Evolutionary conservation across 2,888 invertebrate species (phyloP).

Genomic region (Lochmaea capreae): DNA sequence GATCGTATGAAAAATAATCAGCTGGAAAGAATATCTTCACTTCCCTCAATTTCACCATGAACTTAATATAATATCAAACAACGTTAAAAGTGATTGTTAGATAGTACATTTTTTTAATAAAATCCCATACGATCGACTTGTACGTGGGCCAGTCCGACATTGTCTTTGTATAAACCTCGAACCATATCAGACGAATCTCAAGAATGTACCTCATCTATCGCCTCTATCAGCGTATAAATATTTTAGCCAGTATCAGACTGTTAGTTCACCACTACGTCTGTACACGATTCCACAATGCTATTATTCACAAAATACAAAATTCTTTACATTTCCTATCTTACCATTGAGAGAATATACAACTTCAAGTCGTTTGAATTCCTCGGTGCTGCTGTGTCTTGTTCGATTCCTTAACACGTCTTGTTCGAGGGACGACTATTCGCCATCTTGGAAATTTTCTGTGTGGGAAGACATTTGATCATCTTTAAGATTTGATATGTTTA

Average conservation of each 20-base stretch:
- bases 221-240: slow-evolving; percentile 56
- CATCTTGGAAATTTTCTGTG: slow-evolving; percentile 29
- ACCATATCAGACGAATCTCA: slow-evolving; percentile 52
- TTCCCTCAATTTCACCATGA: background rate
- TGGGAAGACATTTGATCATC: slow-evolving; percentile 30
- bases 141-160: slow-evolving; percentile 1
- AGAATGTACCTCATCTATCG: slow-evolving; percentile 56
- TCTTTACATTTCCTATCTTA: slow-evolving; percentile 59
- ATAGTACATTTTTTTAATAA: background rate
- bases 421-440: slow-evolving; percentile 28
- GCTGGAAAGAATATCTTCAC: too few relatives aligned
- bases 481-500: slow-evolving; percentile 20
- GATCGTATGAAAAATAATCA: too few relatives aligned
- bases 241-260: slow-evolving; percentile 57
- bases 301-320: slow-evolving; percentile 64
- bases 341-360: slow-evolving; percentile 42
- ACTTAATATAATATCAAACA: background rate
- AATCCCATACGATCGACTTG: background rate
- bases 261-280: slow-evolving; percentile 59
- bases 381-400: slow-evolving; percentile 40
- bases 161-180: slow-evolving; percentile 10
- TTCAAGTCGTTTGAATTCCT: slow-evolving; percentile 39
- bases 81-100: background rate
- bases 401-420: slow-evolving; percentile 33
- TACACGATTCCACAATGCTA: slow-evolving; percentile 63